Evolutionary conservation across 2,113 vertebrate species (phyloP).

Genomic region (Atherinomorus stipes): DNA sequence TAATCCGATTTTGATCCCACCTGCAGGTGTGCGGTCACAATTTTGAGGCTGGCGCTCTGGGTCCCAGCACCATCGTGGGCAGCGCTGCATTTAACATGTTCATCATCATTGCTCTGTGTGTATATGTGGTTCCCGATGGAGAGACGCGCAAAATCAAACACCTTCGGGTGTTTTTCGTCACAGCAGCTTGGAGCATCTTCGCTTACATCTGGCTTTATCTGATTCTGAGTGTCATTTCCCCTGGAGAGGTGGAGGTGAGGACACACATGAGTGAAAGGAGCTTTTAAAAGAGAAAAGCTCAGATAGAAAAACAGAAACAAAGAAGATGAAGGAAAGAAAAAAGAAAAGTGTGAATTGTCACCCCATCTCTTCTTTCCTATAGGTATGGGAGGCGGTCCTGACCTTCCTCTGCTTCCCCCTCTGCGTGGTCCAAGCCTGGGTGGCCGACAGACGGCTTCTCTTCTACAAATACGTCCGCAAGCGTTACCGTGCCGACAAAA

Average conservation of each 20-base stretch:
- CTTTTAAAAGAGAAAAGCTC: background rate
- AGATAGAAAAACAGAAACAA: background rate
- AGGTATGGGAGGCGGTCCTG: slow-evolving; percentile 88
- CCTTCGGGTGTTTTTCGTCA: slow-evolving; percentile 88
- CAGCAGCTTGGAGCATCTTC: slow-evolving; percentile 87
- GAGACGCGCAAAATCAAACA: slow-evolving; percentile 87
- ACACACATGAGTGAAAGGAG: background rate
- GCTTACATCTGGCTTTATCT: slow-evolving; percentile 90
- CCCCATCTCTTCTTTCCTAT: background rate
- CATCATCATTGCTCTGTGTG: slow-evolving; percentile 87
- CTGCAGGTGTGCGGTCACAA: slow-evolving; percentile 84
- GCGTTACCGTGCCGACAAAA: slow-evolving; percentile 85
- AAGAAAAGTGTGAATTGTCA: background rate
- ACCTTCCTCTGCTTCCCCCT: slow-evolving; percentile 85
- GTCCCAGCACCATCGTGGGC: slow-evolving; percentile 88
- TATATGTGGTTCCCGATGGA: slow-evolving; percentile 87
- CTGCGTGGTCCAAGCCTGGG: slow-evolving; percentile 88
- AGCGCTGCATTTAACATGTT: slow-evolving; percentile 91
- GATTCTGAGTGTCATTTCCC: slow-evolving; percentile 85
- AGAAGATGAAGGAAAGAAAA: background rate
- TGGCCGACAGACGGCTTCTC: slow-evolving; percentile 86
- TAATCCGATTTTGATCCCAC: slow-evolving; percentile 23
- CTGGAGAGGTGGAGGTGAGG: slow-evolving; percentile 84
- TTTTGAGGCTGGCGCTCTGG: slow-evolving; percentile 84
- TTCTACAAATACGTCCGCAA: slow-evolving; percentile 86